Conservation (phyloP, 1,140 invertebrate species). For the Coelopa frigida region DNA sequence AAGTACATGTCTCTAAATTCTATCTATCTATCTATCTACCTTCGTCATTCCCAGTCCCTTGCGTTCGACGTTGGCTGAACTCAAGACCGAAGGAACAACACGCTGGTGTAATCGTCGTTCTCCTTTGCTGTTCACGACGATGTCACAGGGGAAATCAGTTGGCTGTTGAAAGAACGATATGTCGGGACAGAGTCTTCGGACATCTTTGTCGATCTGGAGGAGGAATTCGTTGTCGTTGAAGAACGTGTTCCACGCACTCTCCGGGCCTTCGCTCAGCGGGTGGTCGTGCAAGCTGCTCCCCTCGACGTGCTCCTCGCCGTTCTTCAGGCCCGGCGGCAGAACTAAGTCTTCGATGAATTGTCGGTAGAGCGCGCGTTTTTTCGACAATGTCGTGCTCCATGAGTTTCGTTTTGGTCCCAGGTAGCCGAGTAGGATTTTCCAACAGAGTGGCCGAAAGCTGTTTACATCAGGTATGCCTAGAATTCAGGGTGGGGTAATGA, state of each 20-base stretch:
- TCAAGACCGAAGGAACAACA: constrained; percentile 77
- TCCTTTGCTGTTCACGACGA: constrained; percentile 65
- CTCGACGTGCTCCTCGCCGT: constrained; percentile 48
- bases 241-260: constrained; percentile 84
- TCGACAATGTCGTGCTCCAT: constrained; percentile 58
- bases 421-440: constrained; percentile 79
- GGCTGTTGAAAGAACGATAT: constrained; percentile 92
- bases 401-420: constrained; percentile 57
- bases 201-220: constrained; percentile 95
- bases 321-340: constrained; percentile 61
- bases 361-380: constrained; percentile 69
- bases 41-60: constrained; percentile 85
- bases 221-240: constrained; percentile 94
- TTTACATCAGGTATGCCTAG: constrained; percentile 76
- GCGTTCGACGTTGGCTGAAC: constrained; percentile 79
- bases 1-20: constrained; percentile 5
- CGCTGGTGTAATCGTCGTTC: constrained; percentile 75
- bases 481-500: too few species aligned
- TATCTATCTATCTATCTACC: constrained; percentile 49
- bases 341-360: constrained; percentile 85
- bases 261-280: constrained; percentile 88
- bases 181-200: constrained; percentile 87
- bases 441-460: constrained; percentile 66
- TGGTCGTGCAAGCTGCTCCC: constrained; percentile 57
- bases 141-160: constrained; percentile 75